Conservation (phyloP, 2,113 vertebrate species). For the Chaetodon auriga region DNA sequence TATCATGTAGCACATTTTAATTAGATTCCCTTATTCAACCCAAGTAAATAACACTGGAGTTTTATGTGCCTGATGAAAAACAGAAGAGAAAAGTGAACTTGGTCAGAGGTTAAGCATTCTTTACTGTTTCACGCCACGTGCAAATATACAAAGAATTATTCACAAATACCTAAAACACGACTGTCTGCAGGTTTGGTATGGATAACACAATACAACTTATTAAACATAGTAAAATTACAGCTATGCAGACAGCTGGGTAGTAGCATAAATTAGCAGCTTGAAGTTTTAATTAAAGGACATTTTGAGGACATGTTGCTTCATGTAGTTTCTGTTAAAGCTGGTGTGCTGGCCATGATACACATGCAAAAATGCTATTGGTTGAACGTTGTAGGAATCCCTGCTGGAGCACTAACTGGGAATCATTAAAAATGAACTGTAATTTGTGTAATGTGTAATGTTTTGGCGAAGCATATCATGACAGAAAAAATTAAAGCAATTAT, state of each 20-base stretch:
- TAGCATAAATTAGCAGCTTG: neutral
- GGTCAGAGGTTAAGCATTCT: neutral
- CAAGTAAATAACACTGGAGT: neutral
- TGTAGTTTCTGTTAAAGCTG: neutral
- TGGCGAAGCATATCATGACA: neutral
- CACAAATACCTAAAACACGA: neutral
- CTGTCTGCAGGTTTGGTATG: neutral
- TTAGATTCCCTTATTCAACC: constrained; percentile 6
- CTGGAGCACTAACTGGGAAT: neutral
- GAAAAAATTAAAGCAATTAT: neutral
- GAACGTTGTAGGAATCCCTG: neutral
- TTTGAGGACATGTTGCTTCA: neutral
- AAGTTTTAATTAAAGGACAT: neutral
- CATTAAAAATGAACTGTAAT: neutral
- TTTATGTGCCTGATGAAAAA: neutral
- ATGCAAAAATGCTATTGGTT: neutral
- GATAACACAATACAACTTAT: neutral
- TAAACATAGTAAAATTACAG: neutral
- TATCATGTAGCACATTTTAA: constrained; percentile 35
- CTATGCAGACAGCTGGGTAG: neutral
- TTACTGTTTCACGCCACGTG: neutral
- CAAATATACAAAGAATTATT: neutral
- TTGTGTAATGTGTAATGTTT: neutral
- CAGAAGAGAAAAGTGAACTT: neutral
- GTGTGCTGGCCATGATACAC: neutral